Conservation (phyloP, 2,113 vertebrate species). For the Trichomycterus rosablanca region DNA sequence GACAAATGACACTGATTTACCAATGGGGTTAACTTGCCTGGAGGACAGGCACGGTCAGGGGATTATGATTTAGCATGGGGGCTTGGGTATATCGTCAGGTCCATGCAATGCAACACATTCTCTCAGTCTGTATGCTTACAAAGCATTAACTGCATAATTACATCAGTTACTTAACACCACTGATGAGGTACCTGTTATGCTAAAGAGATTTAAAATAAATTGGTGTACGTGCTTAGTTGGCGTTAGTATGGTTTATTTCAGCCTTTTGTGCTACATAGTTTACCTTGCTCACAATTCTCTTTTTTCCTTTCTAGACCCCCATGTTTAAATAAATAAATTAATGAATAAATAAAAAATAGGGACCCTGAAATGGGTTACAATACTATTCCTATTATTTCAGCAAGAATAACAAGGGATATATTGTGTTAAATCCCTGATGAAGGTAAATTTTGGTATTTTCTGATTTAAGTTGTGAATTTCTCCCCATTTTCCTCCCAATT, state of each 20-base stretch:
- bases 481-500: too few relatives aligned
- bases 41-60: conserved; percentile 47
- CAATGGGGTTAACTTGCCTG: conserved; percentile 47
- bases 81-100: conserved; percentile 28
- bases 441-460: too few relatives aligned
- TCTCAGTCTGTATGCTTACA: conserved; percentile 19
- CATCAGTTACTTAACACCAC: conserved; percentile 23
- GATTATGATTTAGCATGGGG: conserved; percentile 48
- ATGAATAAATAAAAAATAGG: too few relatives aligned
- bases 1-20: conserved; percentile 47
- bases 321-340: too few relatives aligned
- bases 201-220: conserved; percentile 29
- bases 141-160: conserved; percentile 21
- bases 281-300: not conserved
- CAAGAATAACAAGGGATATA: too few relatives aligned
- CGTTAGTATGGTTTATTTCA: not conserved
- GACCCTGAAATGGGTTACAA: too few relatives aligned
- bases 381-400: not conserved
- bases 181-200: conserved; percentile 23
- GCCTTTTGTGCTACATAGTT: not conserved
- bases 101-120: conserved; percentile 36
- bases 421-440: too few relatives aligned
- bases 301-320: too few relatives aligned
- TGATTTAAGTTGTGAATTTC: too few relatives aligned
- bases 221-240: conserved; percentile 10